Percentiles rank a stretch among this genome's conserved stretches.
phyloP scores from a whole-genome alignment of 2,888 invertebrate species.

The Heliconius ethilla region DNA sequence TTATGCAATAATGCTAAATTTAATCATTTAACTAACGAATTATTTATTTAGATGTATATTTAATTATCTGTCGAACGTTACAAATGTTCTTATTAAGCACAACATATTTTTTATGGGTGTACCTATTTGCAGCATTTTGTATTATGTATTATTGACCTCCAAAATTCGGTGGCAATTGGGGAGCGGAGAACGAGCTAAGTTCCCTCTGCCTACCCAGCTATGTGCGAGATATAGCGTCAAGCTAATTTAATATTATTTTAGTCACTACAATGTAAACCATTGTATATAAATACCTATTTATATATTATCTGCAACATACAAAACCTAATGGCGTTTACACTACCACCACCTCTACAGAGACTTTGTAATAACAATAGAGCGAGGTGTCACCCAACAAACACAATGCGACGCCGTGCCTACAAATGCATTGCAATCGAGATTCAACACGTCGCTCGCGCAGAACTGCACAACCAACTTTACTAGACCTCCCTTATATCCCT shows the following conservation, averaged over 20 bases:
- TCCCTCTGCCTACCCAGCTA: too few relatives aligned
- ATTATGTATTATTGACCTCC: background rate
- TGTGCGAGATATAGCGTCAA: too few relatives aligned
- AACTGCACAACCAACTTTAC: constrained; percentile 51
- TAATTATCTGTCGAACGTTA: too few relatives aligned
- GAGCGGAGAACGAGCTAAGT: too few relatives aligned
- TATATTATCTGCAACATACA: constrained; percentile 7
- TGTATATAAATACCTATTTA: constrained; percentile 22
- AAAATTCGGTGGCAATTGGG: too few relatives aligned
- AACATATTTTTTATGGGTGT: background rate
- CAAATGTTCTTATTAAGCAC: too few relatives aligned
- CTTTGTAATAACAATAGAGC: constrained; percentile 46
- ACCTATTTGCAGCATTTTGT: background rate
- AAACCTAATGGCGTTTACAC: constrained; percentile 34
- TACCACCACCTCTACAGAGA: constrained; percentile 40
- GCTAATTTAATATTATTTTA: too few relatives aligned
- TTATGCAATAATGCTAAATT: constrained; percentile 1
- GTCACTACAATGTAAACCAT: background rate
- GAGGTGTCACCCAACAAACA: constrained; percentile 53
- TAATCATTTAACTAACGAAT: background rate
- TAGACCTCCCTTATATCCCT: constrained; percentile 48
- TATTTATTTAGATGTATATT: background rate
- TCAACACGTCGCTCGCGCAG: constrained; percentile 61
- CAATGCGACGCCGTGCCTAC: constrained; percentile 58
- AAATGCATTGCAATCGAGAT: constrained; percentile 62